phyloP scores from a whole-genome alignment of 2,797 vertebrate species.

The Triplophysa bombifrons region DNA sequence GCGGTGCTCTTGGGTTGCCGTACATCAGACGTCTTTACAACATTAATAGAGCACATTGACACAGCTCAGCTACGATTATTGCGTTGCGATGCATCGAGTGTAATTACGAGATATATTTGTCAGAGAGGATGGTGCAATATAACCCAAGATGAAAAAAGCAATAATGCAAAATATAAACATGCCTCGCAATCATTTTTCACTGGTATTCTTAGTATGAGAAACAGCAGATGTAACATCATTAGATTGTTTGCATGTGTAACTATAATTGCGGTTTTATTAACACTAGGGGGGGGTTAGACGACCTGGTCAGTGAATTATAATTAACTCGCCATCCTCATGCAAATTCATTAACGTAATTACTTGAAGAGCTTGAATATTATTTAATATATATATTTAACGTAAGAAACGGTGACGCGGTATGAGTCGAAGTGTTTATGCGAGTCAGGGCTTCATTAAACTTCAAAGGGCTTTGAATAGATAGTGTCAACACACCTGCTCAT shows the following conservation, averaged over 20 bases:
- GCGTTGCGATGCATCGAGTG: slow-evolving; percentile 3
- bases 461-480: slow-evolving; percentile 49
- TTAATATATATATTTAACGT: slow-evolving; percentile 41
- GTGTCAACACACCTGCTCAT: slow-evolving; percentile 50
- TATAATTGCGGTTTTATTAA: slow-evolving; percentile 29
- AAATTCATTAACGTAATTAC: slow-evolving; percentile 10
- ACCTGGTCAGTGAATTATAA: slow-evolving; percentile 25
- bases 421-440: slow-evolving; percentile 49
- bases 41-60: slow-evolving; percentile 22
- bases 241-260: background rate
- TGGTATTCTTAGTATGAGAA: background rate
- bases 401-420: slow-evolving; percentile 27
- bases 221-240: background rate
- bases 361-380: slow-evolving; percentile 29
- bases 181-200: background rate
- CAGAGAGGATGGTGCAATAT: slow-evolving; percentile 16
- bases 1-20: background rate
- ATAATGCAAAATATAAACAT: slow-evolving; percentile 15
- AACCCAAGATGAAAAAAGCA: slow-evolving; percentile 29
- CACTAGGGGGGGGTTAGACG: background rate
- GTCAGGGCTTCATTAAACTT: slow-evolving; percentile 48
- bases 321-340: slow-evolving; percentile 18
- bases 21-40: slow-evolving; percentile 22
- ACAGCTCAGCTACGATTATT: slow-evolving; percentile 10
- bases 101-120: slow-evolving; percentile 7